Evolutionary conservation across 2,113 vertebrate species (phyloP).

Genomic region (Chlamydotis undulata): DNA sequence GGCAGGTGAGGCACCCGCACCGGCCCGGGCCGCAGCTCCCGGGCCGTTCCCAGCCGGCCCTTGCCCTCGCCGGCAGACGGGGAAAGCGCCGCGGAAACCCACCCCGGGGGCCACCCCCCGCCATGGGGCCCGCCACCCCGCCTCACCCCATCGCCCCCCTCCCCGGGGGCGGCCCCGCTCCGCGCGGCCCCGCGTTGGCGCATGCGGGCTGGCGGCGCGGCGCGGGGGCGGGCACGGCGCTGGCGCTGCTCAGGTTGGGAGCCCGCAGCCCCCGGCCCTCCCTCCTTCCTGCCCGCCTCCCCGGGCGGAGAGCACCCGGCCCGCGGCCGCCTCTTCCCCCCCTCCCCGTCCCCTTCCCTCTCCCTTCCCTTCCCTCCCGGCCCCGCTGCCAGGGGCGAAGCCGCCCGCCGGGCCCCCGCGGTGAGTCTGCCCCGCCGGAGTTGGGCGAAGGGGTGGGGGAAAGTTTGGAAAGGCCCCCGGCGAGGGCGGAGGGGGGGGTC

Average conservation of each 20-base stretch:
- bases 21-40: not conserved
- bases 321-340: not conserved
- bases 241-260: not conserved
- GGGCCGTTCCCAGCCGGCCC: not conserved
- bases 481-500: not conserved
- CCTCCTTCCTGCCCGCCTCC: not conserved
- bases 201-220: not conserved
- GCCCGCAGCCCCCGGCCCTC: not conserved
- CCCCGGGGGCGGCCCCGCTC: not conserved
- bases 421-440: constrained; percentile 47
- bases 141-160: not conserved
- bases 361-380: constrained; percentile 2
- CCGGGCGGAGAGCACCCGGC: not conserved
- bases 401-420: constrained; percentile 18
- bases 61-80: not conserved
- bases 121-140: not conserved
- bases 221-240: not conserved
- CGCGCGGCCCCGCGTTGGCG: not conserved
- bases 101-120: no score
- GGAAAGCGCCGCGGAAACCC: not conserved
- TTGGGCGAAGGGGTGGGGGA: constrained; percentile 40
- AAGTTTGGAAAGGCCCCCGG: not conserved
- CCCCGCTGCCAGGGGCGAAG: constrained; percentile 23
- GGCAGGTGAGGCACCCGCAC: not conserved
- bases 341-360: not conserved